Percentiles rank a stretch among this genome's conserved stretches.
phyloP scores from a whole-genome alignment of 2,888 invertebrate species.

The Marronus borbonicus region DNA sequence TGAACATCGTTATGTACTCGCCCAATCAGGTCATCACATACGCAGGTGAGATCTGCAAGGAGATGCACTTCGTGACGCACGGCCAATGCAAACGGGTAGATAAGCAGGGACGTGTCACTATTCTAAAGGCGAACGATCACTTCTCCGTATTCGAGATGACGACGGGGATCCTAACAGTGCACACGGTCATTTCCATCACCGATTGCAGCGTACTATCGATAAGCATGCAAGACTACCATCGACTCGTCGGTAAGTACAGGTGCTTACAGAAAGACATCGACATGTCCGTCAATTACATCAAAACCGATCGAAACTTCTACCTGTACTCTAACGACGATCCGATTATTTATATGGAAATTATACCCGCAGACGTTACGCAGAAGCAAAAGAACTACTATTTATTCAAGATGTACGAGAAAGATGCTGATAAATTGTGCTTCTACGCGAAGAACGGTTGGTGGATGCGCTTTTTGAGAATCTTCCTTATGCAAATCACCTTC shows the following conservation, averaged over 20 bases:
- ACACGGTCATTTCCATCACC: constrained; percentile 56
- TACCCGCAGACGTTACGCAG: neutral
- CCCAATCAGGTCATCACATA: constrained; percentile 57
- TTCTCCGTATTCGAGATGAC: constrained; percentile 57
- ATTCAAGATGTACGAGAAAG: constrained; percentile 22
- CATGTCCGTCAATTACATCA: neutral
- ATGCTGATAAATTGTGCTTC: constrained; percentile 37
- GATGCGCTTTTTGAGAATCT: neutral
- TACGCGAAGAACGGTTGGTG: constrained; percentile 17
- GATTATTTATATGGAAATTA: neutral
- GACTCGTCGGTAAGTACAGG: neutral
- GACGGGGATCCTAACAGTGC: constrained; percentile 53
- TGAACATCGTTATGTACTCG: constrained; percentile 52
- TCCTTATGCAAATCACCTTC: constrained; percentile 53
- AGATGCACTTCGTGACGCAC: constrained; percentile 57
- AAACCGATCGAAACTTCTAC: neutral
- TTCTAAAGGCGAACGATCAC: constrained; percentile 53
- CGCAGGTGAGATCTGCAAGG: constrained; percentile 56
- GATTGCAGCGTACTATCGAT: constrained; percentile 54
- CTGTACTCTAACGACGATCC: neutral
- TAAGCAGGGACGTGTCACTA: constrained; percentile 17
- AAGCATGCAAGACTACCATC: constrained; percentile 25
- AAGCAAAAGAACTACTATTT: constrained; percentile 8
- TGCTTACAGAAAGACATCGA: neutral
- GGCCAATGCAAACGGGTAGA: constrained; percentile 57